Evolutionary conservation across 2,888 invertebrate species (phyloP).

Genomic region (Leptothorax acervorum): DNA sequence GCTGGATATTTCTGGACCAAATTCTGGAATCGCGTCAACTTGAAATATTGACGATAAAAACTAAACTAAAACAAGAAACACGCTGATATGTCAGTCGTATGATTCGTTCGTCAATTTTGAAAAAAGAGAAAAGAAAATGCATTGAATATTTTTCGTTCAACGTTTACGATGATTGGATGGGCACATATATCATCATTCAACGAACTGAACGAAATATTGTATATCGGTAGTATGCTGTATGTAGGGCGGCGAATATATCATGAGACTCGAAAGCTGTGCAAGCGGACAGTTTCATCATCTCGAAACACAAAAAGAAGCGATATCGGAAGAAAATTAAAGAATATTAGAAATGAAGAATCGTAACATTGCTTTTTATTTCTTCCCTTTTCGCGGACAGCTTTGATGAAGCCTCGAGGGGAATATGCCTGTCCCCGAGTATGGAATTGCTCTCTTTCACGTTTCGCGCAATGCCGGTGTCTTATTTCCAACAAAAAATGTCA

Average conservation of each 20-base stretch:
- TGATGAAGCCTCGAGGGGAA: constrained; percentile 21
- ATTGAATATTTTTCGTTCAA: constrained; percentile 4
- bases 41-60: neutral
- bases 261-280: neutral
- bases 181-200: neutral
- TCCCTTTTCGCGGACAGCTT: constrained; percentile 6
- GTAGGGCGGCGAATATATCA: neutral
- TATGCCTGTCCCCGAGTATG: neutral
- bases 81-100: neutral
- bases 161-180: neutral
- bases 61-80: neutral
- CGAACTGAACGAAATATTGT: neutral
- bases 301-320: neutral
- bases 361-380: neutral
- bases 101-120: neutral
- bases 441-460: constrained; percentile 27
- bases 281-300: constrained; percentile 6
- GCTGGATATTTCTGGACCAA: neutral
- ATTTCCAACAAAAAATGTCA: constrained; percentile 13
- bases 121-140: neutral
- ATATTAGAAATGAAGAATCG: neutral
- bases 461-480: constrained; percentile 20
- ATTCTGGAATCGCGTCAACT: neutral
- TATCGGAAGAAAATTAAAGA: constrained; percentile 20
- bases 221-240: neutral